phyloP scores from a whole-genome alignment of 1,140 invertebrate species.

The Calycopis cecrops region DNA sequence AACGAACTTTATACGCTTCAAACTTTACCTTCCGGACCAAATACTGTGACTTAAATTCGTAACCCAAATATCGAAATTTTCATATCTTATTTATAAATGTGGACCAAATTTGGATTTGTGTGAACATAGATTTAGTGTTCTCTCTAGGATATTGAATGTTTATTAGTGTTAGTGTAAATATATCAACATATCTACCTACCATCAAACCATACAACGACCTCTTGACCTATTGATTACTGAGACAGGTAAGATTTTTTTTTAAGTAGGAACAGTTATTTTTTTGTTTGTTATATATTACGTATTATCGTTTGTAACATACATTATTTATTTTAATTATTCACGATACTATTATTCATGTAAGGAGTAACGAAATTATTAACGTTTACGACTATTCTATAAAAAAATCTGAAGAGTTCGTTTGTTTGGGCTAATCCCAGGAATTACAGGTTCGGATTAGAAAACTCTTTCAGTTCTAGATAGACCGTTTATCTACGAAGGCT shows the following conservation, averaged over 20 bases:
- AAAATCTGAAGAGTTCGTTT: no score
- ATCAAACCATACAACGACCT: constrained; percentile 34
- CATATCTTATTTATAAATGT: not conserved
- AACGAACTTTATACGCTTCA: not conserved
- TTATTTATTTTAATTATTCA: no score
- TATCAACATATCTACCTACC: constrained; percentile 31
- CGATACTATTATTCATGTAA: no score
- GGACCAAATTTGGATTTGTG: constrained; percentile 2
- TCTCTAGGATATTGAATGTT: constrained; percentile 11
- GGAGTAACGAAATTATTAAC: no score
- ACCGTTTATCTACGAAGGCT: no score
- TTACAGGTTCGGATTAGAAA: no score
- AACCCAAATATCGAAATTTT: not conserved
- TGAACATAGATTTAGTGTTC: not conserved
- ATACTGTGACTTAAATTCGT: constrained; percentile 2
- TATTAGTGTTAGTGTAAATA: constrained; percentile 38
- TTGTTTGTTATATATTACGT: no score
- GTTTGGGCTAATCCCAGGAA: no score
- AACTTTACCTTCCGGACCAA: constrained; percentile 10
- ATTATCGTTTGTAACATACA: no score
- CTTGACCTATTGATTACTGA: constrained; percentile 37
- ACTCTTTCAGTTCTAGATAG: no score
- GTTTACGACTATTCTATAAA: no score
- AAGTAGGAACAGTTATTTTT: no score
- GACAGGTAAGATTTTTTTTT: constrained; percentile 38